Base-by-base conservation (phyloP, 2,888 invertebrate species). In the Synanthedon vespiformis region DNA sequence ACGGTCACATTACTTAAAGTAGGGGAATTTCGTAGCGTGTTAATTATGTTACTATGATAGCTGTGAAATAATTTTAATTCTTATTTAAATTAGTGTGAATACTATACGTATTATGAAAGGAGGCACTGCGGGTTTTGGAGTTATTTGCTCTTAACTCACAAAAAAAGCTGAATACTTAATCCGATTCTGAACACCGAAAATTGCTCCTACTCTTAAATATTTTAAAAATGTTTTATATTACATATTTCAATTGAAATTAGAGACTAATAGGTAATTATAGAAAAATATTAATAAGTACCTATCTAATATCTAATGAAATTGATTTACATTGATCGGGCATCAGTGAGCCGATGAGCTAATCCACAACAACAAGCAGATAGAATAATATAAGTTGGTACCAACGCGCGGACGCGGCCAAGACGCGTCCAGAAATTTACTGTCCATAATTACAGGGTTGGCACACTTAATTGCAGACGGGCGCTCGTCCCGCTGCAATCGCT, bases 391-490 rank as follows among this genome's bases (percentile, higher is more conserved):
- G 34, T 34, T 34, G 34, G 34, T 34, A 34, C 34, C 34, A 34
- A 58, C 64, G 52, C 53, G 68, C 65, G 63, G 70, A 65, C 71
- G 68, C 65, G 73, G 72, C 70, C 78, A 81, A 86, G 89, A 89
- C 89, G 89, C 89, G 89, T 91, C 90, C 89, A 90, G 90, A 91
- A 91, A 93, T 93, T 93, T 93, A 93, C 92, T 92, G 92, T 89
- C 92, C 92, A 91, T 93, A 93, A 93, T 93, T 92, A 92, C 91
- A 92, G 92, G 92, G 92, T 92, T 90, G 89, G 84, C 89, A 89
- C 90, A 91, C 91, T 92, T 93, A 93, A 93, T 93, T 93, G 92
- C 92, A 91, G 91, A 80, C 88, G 80, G 85, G 64, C 69, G 68
- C 69, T 68, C 75, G 75, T 63, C 77, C 75, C 73, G 72, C 75